Evolutionary conservation across 2,888 invertebrate species (phyloP).

Genomic region (Drosophila atripex): DNA sequence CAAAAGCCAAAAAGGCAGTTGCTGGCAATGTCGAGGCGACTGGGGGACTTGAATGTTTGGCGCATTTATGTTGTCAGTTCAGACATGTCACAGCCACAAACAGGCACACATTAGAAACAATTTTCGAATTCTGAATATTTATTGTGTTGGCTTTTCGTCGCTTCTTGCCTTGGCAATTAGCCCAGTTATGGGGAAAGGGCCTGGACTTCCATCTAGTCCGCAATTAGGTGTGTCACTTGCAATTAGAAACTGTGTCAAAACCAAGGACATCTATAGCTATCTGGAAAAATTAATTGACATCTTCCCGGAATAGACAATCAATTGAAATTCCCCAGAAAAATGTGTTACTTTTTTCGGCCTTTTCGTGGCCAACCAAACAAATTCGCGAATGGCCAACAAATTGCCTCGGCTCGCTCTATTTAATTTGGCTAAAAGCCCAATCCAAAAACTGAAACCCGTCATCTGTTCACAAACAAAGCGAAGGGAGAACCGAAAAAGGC

Average conservation of each 20-base stretch:
- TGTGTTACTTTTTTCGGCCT: background rate
- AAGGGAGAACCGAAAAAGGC: background rate
- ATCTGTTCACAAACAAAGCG: slow-evolving; percentile 4
- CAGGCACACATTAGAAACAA: slow-evolving; percentile 32
- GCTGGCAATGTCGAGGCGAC: slow-evolving; percentile 48
- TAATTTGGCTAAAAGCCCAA: slow-evolving; percentile 38
- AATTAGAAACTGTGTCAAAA: slow-evolving; percentile 29
- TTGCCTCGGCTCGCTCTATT: slow-evolving; percentile 12
- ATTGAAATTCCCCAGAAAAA: background rate
- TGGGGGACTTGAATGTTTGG: slow-evolving; percentile 57
- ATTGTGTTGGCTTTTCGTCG: slow-evolving; percentile 15
- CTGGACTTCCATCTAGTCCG: slow-evolving; percentile 39
- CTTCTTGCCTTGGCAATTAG: slow-evolving; percentile 65
- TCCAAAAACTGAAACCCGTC: slow-evolving; percentile 22
- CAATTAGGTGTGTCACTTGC: slow-evolving; percentile 43
- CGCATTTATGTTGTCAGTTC: slow-evolving; percentile 70
- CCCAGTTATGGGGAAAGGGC: slow-evolving; percentile 52
- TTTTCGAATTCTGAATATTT: slow-evolving; percentile 30
- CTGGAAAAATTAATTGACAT: slow-evolving; percentile 3
- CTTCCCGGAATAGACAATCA: background rate
- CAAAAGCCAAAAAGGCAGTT: slow-evolving; percentile 52
- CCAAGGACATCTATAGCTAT: background rate
- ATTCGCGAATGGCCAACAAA: slow-evolving; percentile 13
- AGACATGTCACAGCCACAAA: slow-evolving; percentile 58
- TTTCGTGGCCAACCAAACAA: background rate